These are phyloP conservation scores for Papilio demoleus DNA, from an alignment of 2,888 invertebrate genomes.

Conservation along the genomic window DNA sequence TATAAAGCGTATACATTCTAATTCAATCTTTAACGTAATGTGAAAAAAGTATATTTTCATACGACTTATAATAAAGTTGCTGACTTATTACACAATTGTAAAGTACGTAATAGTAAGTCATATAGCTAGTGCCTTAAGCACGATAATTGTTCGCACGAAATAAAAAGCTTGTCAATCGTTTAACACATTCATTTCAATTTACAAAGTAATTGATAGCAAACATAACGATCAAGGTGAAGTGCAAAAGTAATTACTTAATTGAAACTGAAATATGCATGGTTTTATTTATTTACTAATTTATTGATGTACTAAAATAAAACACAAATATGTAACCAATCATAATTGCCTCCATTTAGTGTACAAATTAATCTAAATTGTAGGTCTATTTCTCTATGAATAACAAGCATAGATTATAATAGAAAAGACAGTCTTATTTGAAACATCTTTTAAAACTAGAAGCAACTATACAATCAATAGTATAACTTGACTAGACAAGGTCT, in stretches of 20 bases:
- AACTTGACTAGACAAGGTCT: not conserved
- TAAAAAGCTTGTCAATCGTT: constrained; percentile 20
- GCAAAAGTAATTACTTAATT: constrained; percentile 29
- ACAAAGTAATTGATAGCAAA: constrained; percentile 42
- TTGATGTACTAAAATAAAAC: not conserved
- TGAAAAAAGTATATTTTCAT: not conserved
- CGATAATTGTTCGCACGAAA: constrained; percentile 19
- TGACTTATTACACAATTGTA: not conserved
- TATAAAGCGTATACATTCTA: not conserved
- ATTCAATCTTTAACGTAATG: constrained; percentile 18
- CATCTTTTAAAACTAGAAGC: not conserved
- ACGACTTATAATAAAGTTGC: not conserved
- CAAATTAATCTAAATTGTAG: not conserved
- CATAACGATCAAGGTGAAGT: constrained; percentile 48
- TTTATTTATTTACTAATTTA: constrained; percentile 16
- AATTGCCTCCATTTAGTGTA: not conserved
- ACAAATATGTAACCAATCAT: not conserved
- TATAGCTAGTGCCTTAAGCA: constrained; percentile 2
- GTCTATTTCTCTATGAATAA: too few species aligned
- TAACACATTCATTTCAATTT: constrained; percentile 43
- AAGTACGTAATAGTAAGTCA: constrained; percentile 21
- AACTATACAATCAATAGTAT: not conserved
- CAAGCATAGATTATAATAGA: too few species aligned
- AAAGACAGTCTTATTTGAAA: not conserved
- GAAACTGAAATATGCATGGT: not conserved